Conservation (phyloP, 2,113 vertebrate species). For the Cardinalis cardinalis region DNA sequence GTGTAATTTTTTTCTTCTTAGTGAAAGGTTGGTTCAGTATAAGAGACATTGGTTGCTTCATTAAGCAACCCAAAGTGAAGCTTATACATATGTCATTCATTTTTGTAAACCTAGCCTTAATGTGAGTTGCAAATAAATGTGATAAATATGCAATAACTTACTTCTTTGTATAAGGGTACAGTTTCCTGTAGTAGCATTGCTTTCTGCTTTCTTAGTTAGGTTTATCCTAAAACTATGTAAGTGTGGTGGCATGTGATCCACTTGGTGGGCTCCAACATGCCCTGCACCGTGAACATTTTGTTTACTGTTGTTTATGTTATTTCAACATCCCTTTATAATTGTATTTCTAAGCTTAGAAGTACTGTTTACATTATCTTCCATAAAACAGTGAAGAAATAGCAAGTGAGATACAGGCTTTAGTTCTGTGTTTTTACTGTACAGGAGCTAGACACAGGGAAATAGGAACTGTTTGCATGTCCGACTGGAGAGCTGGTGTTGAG, state of each 20-base stretch:
- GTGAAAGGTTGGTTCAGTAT: slow-evolving; percentile 8
- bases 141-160: slow-evolving; percentile 69
- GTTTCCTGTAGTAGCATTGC: slow-evolving; percentile 32
- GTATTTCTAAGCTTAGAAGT: slow-evolving; percentile 51
- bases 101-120: slow-evolving; percentile 65
- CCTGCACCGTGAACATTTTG: slow-evolving; percentile 62
- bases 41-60: slow-evolving; percentile 24
- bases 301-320: slow-evolving; percentile 42
- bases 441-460: slow-evolving; percentile 2
- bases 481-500: not conserved
- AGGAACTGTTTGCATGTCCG: slow-evolving; percentile 9
- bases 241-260: slow-evolving; percentile 18
- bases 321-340: slow-evolving; percentile 57
- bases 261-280: slow-evolving; percentile 26
- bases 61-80: not conserved
- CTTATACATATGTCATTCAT: slow-evolving; percentile 9
- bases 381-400: slow-evolving; percentile 44
- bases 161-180: slow-evolving; percentile 57
- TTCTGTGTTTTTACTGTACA: not conserved
- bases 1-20: not conserved
- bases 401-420: not conserved
- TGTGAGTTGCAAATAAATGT: slow-evolving; percentile 61
- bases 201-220: slow-evolving; percentile 37
- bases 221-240: slow-evolving; percentile 9
- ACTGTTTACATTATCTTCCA: slow-evolving; percentile 58